These are phyloP conservation scores for Tonatia bakeri DNA, from an alignment of 2,113 vertebrate species.

Conservation along the genomic window DNA sequence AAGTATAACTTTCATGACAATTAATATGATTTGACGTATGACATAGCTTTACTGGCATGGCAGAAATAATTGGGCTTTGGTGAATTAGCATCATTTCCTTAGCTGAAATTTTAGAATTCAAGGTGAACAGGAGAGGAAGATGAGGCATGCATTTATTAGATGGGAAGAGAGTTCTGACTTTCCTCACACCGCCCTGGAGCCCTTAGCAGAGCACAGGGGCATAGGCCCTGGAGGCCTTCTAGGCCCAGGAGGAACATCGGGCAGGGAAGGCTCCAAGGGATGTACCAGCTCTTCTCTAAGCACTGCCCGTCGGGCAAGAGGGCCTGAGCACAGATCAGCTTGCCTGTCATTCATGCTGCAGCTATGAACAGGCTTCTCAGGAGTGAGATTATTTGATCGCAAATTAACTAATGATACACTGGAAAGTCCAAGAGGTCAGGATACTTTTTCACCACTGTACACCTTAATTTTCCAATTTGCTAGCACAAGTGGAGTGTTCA, in stretches of 20 bases:
- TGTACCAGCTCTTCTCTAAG: not conserved
- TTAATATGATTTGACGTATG: not conserved
- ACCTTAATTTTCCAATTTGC: not conserved
- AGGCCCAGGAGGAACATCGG: not conserved
- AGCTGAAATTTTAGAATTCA: not conserved
- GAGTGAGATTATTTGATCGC: not conserved
- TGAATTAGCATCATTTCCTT: not conserved
- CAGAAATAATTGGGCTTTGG: not conserved
- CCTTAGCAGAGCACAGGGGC: not conserved
- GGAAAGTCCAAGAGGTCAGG: not conserved
- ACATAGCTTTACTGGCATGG: not conserved
- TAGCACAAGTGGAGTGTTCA: not conserved
- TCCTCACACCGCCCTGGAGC: not conserved
- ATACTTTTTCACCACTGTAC: not conserved
- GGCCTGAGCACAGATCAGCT: not conserved
- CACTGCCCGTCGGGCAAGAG: rapidly evolving
- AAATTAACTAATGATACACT: not conserved
- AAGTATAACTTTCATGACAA: not conserved
- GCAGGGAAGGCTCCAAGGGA: rapidly evolving
- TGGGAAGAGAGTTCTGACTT: not conserved
- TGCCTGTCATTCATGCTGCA: not conserved
- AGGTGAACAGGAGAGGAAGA: not conserved
- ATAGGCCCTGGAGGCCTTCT: rapidly evolving
- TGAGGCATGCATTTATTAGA: not conserved
- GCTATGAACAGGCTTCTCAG: not conserved